Conservation (phyloP, 2,888 invertebrate genomes). For the Rotaria sp. region DNA sequence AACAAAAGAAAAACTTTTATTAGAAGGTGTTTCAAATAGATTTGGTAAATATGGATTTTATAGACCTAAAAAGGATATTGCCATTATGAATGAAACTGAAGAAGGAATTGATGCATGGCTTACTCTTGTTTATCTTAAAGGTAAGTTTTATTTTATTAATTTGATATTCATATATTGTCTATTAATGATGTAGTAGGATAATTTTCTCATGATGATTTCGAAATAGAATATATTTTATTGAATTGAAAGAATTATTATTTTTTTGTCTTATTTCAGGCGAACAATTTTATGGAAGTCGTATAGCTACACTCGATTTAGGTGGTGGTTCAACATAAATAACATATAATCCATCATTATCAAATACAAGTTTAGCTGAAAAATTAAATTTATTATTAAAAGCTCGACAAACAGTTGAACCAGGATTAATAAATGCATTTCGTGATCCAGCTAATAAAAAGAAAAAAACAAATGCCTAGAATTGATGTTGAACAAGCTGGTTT, state of each 20-base stretch:
- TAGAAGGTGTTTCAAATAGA: conserved; percentile 7
- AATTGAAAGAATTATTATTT: too few relatives aligned
- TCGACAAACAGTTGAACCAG: not conserved
- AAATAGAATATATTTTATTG: too few relatives aligned
- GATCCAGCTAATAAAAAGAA: not conserved
- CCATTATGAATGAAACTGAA: conserved; percentile 33
- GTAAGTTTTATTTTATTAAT: too few relatives aligned
- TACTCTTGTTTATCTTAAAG: conserved; percentile 39
- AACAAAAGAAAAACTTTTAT: conserved; percentile 29
- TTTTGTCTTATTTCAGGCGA: too few relatives aligned
- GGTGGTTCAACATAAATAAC: conserved; percentile 40
- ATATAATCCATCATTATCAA: conserved; percentile 25
- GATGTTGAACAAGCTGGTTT: conserved; percentile 3
- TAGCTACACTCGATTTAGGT: conserved; percentile 38
- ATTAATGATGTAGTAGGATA: too few relatives aligned
- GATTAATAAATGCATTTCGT: conserved; percentile 3
- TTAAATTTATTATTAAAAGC: conserved; percentile 5
- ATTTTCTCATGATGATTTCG: too few relatives aligned
- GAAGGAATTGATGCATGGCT: conserved; percentile 41
- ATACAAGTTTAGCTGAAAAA: conserved; percentile 21
- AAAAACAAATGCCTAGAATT: conserved; percentile 3
- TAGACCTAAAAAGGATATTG: conserved; percentile 23
- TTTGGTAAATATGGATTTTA: conserved; percentile 35
- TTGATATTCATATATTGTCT: too few relatives aligned
- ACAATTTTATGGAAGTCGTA: conserved; percentile 12